Conservation (phyloP, 2,888 invertebrate species). For the Drosophila atripex region DNA sequence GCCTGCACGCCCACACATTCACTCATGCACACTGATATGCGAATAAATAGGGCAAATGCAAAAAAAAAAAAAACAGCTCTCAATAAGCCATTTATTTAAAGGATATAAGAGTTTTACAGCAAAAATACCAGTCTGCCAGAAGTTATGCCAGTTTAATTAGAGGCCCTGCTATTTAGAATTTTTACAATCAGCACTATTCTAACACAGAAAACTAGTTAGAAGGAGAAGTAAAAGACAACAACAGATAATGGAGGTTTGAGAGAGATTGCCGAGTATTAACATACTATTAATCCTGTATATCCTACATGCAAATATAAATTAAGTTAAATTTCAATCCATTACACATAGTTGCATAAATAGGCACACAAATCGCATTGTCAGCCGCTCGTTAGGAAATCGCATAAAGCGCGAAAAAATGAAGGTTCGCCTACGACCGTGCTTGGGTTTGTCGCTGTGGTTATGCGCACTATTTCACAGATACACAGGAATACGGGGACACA, state of each 20-base stretch:
- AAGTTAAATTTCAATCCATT: slow-evolving; percentile 1
- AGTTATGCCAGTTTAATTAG: not conserved
- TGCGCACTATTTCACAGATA: slow-evolving; percentile 58
- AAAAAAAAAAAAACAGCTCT: not conserved
- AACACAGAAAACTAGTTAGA: not conserved
- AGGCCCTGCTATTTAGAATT: not conserved
- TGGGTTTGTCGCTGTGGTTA: slow-evolving; percentile 68
- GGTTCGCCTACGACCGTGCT: slow-evolving; percentile 36
- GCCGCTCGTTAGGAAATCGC: slow-evolving; percentile 39
- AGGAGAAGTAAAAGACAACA: not conserved
- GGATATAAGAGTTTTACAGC: not conserved
- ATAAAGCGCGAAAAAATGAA: slow-evolving; percentile 16
- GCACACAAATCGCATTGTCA: slow-evolving; percentile 43
- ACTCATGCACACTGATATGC: slow-evolving; percentile 9
- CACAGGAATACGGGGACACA: slow-evolving; percentile 1
- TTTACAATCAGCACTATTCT: not conserved
- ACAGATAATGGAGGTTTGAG: not conserved
- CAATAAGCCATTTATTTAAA: not conserved
- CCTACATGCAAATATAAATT: not conserved
- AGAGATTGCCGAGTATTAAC: not conserved
- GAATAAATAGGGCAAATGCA: not conserved
- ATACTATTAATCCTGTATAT: not conserved
- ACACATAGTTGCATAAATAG: slow-evolving; percentile 29
- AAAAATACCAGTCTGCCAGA: not conserved
- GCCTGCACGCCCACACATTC: slow-evolving; percentile 5